These are phyloP conservation scores for Ptychodera flava DNA, from an alignment of 35 echinoderm and acorn worm genomes.

Conservation along the genomic window DNA sequence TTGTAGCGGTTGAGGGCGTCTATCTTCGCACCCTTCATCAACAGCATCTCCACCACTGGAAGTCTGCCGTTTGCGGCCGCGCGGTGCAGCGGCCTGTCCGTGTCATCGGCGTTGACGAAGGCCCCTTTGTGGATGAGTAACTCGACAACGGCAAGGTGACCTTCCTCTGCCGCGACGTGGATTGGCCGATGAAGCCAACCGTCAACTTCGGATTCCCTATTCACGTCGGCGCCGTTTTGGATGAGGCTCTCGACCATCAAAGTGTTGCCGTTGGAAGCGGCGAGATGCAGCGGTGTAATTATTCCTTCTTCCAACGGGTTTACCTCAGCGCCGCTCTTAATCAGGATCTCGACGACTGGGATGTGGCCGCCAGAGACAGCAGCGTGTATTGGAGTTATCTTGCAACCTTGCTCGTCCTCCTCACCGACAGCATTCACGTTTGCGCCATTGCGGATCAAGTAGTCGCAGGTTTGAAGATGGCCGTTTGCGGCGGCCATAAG, in stretches of 20 bases:
- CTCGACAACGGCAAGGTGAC: slow-evolving; percentile 52
- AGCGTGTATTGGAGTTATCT: background rate
- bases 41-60: slow-evolving; percentile 37
- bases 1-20: slow-evolving; percentile 69
- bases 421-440: background rate
- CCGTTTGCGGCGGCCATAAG: background rate
- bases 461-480: background rate
- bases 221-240: slow-evolving; percentile 40
- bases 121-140: slow-evolving; percentile 51
- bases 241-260: slow-evolving; percentile 57
- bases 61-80: slow-evolving; percentile 32
- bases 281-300: slow-evolving; percentile 74
- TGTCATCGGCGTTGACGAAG: slow-evolving; percentile 35
- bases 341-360: slow-evolving; percentile 27
- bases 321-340: slow-evolving; percentile 26
- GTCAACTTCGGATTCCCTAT: background rate
- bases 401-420: background rate
- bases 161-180: slow-evolving; percentile 61
- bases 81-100: slow-evolving; percentile 65
- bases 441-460: background rate
- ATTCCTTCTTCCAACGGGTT: slow-evolving; percentile 34
- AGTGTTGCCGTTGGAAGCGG: slow-evolving; percentile 54
- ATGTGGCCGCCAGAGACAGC: background rate
- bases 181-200: slow-evolving; percentile 19
- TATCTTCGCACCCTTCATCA: slow-evolving; percentile 39